Base-by-base conservation (phyloP, 2,888 invertebrate genomes). In the Napeogenes sylphis region DNA sequence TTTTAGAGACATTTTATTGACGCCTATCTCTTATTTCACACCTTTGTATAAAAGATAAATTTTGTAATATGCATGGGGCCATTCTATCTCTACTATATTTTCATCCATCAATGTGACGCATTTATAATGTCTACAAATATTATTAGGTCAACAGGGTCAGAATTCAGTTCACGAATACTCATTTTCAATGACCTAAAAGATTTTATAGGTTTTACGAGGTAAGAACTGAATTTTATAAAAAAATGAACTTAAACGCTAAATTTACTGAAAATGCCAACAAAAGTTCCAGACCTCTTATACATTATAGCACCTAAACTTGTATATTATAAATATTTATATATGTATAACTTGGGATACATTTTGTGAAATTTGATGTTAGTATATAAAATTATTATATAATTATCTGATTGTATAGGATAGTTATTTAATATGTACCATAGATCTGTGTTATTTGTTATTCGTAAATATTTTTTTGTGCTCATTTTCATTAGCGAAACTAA, bases 141-240 rank as follows among this genome's bases (percentile, higher is more conserved):
- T 59, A 68, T 70, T 72, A 77, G 87, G 87, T 80, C 81, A 83
- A 85, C 87, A 87, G 87, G 87, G 87, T 87, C 80, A 75, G 64
- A 71, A 72, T 80, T 79, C 71, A 70, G 74, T 79, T 79, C 69
- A 67, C 72, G 69, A 68, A 67, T 66, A 63, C 61, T 61, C 62
- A 66, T 62, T 62, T 63, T 60, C 42, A 61, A 64, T 59, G 55
- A 64, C 56, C 42, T 54, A 58, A 54, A 53, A 55, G 30, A 59
- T 62, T 51, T 55, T n/a, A 59, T 21, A 47, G 21, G 51, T 51
- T 55, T 38, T 53, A 56, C 33, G 55, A 63, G 30, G 61, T 61
- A 58, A 64, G 66, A 70, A 69, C 68, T 68, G 70, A 69, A 59
- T 69, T 68, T 68, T 70, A 59, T 64, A 66, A 47, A 51, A 51